Conservation (phyloP, 2,888 invertebrate genomes). For the Chalcis sispes region DNA sequence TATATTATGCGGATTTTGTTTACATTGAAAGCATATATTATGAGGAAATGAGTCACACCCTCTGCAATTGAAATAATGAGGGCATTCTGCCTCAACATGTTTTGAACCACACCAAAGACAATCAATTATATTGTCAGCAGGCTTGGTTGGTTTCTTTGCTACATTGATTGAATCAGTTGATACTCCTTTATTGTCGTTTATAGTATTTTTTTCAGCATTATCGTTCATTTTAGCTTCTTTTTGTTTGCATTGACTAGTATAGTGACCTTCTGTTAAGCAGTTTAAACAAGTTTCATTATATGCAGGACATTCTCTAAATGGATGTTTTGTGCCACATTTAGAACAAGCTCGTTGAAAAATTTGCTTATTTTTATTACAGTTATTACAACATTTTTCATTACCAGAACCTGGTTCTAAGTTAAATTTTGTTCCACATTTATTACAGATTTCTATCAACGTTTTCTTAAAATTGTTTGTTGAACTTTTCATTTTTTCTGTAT, state of each 20-base stretch:
- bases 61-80: constrained; percentile 5
- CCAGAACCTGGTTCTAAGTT: not conserved
- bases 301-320: constrained; percentile 58
- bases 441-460: constrained; percentile 2
- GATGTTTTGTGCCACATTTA: constrained; percentile 58
- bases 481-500: not conserved
- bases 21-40: constrained; percentile 23
- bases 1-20: not conserved
- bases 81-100: constrained; percentile 4
- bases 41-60: constrained; percentile 22
- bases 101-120: constrained; percentile 24
- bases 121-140: not conserved
- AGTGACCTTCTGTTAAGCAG: constrained; percentile 57
- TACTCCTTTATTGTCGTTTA: not conserved
- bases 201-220: not conserved
- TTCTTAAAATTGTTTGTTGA: not conserved
- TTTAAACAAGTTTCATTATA: constrained; percentile 57
- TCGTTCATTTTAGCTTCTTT: not conserved
- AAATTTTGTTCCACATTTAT: constrained; percentile 2
- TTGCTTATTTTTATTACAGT: constrained; percentile 1
- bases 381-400: constrained; percentile 8
- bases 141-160: too few species aligned
- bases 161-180: too few species aligned
- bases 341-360: constrained; percentile 45
- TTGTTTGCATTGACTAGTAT: constrained; percentile 23